Evolutionary conservation across 2,888 invertebrate species (phyloP), one percentile per base, ranked within the genome.

Genomic region (Teleogryllus oceanicus): DNA sequence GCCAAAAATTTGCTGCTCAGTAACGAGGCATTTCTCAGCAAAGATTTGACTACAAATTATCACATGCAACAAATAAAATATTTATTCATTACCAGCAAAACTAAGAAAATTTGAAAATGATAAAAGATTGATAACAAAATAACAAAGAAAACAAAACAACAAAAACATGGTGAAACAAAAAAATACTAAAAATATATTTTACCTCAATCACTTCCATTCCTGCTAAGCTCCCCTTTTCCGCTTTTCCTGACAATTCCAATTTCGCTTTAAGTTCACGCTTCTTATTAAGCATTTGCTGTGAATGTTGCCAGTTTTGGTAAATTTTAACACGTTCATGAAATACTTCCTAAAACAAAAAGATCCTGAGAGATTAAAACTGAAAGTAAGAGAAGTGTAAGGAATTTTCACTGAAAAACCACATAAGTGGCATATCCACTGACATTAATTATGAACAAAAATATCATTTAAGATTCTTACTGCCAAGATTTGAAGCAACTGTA

Each of bases 241-340:
- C 92, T 83, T 97, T 93, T 84, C 96, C 95, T 18, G 95, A 93
- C 82, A 97, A 89, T 85, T 99, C 98, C 76, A 96, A 90, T 85
- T 97, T 96, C 0, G 96, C 95, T 86, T 98, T 98, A 84, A 93
- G 93, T 87, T 99, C 99, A 80, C 98, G 91, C 85, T 98, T 94
- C 86, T 97, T 97, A 21, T 94, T 96, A 82, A 99, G 88, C 88
- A 94, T 96, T 89, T 96, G 93, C 87, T 98, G 97, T 50, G 98
- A 96, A 86, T 97, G 96, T 86, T 99, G 98, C 97, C 99, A 99
- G 85, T 94, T 95, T 88, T 99, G 98, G 88, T 97, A 98, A 20
- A 95, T 93, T 90, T 96, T 92, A 3, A 92, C 92, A 79, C 93
- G 87, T 84, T 93, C 92, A 84, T 90, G 91, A 84, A 93, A 92